Conservation (phyloP, 2,113 vertebrate species). For the Morone chrysops region DNA sequence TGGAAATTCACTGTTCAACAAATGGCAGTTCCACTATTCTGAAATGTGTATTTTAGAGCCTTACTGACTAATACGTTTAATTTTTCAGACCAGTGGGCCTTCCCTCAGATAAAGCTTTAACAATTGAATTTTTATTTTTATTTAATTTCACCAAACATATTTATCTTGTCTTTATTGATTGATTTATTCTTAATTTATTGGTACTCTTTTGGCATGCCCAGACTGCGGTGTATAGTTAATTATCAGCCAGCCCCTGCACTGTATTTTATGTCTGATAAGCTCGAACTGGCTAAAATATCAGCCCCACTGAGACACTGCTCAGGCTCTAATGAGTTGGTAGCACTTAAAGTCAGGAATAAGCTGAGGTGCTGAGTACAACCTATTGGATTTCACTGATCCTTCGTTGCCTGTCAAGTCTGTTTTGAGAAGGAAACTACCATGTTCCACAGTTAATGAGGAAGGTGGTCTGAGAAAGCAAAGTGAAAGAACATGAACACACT, state of each 20-base stretch:
- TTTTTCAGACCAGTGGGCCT: no score
- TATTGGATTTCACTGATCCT: constrained; percentile 46
- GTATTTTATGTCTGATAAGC: neutral
- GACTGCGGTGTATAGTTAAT: neutral
- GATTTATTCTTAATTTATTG: neutral
- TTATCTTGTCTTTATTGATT: neutral
- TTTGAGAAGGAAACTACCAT: constrained; percentile 65
- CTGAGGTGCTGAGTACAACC: constrained; percentile 23
- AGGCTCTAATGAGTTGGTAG: neutral
- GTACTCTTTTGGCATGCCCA: neutral
- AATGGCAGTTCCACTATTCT: no score
- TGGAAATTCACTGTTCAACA: neutral
- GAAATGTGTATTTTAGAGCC: no score
- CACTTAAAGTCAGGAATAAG: constrained; percentile 22
- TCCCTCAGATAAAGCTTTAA: no score
- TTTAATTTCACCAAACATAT: no score
- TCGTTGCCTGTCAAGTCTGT: constrained; percentile 45
- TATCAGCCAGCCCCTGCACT: neutral
- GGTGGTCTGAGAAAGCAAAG: constrained; percentile 48
- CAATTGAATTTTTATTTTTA: neutral
- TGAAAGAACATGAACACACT: constrained; percentile 16
- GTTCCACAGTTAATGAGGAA: constrained; percentile 61
- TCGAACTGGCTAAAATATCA: neutral
- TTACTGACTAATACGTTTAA: no score
- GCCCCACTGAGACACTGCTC: neutral